phyloP scores from a whole-genome alignment of 1,140 invertebrate species.

The Ditylenchus dipsaci region DNA sequence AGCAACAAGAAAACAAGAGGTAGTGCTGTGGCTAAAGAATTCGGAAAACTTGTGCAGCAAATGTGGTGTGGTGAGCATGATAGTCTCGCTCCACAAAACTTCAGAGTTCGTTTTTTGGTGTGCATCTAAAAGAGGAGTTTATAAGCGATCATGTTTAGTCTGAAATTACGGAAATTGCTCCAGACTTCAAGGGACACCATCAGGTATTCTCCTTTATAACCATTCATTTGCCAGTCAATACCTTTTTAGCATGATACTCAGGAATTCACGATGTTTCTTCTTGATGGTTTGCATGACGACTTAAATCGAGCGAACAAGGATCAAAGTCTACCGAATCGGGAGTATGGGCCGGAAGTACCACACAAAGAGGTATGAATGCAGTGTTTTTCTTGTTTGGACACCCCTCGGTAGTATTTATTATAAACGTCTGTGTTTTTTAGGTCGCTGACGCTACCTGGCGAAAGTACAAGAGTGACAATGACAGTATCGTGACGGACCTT shows the following conservation, averaged over 20 bases:
- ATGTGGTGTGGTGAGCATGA: conserved; percentile 65
- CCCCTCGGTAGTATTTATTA: too few relatives aligned
- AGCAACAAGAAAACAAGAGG: conserved; percentile 65
- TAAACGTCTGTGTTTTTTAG: conserved; percentile 3
- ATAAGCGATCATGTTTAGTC: neutral
- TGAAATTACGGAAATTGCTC: conserved; percentile 61
- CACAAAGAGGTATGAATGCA: too few relatives aligned
- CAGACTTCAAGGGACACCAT: conserved; percentile 73
- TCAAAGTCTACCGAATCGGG: too few relatives aligned
- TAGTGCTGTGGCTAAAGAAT: conserved; percentile 65
- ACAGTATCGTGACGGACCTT: conserved; percentile 17
- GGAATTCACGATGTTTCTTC: conserved; percentile 70
- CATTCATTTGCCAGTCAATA: too few relatives aligned
- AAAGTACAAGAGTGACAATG: conserved; percentile 9
- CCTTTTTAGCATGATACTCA: conserved; percentile 75
- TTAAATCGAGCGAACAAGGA: conserved; percentile 65
- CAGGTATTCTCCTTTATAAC: conserved; percentile 61
- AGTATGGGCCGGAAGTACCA: too few relatives aligned
- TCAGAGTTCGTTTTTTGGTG: neutral
- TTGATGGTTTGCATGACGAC: conserved; percentile 69
- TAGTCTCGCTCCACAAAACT: conserved; percentile 60
- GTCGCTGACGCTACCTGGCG: conserved; percentile 21
- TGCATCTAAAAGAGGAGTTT: neutral
- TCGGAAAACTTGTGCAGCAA: conserved; percentile 64
- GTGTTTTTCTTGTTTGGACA: too few relatives aligned